These are phyloP conservation scores for Ectemnius continuus DNA, from an alignment of 2,888 invertebrate species.

Conservation along the genomic window DNA sequence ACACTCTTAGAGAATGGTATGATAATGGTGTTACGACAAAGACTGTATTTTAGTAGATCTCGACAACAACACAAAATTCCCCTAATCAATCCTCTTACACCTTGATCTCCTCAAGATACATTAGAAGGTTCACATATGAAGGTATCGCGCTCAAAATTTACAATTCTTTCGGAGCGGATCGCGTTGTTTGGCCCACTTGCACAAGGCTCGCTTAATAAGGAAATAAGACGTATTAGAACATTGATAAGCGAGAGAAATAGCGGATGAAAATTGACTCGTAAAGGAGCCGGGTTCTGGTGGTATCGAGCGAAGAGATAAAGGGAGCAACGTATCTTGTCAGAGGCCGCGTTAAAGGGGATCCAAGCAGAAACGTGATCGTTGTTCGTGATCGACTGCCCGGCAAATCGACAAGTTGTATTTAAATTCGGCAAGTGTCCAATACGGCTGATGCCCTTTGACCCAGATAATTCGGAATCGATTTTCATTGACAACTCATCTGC, in stretches of 20 bases:
- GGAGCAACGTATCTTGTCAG: slow-evolving; percentile 32
- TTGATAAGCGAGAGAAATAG: not conserved
- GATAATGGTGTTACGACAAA: slow-evolving; percentile 9
- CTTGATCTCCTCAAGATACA: slow-evolving; percentile 5
- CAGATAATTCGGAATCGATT: slow-evolving; percentile 72
- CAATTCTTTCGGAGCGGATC: no score
- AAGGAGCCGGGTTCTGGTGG: slow-evolving; percentile 18
- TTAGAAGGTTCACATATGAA: not conserved
- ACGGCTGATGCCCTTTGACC: slow-evolving; percentile 74
- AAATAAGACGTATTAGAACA: no score
- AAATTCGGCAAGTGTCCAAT: slow-evolving; percentile 72
- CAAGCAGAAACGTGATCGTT: slow-evolving; percentile 23
- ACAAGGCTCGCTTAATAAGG: no score
- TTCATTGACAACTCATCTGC: slow-evolving; percentile 73
- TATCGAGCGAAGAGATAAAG: slow-evolving; percentile 22
- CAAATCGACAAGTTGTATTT: slow-evolving; percentile 60
- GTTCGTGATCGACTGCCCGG: slow-evolving; percentile 52
- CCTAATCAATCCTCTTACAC: not conserved
- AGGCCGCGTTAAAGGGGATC: slow-evolving; percentile 25
- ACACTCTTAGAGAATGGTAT: not conserved
- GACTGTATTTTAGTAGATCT: slow-evolving; percentile 4
- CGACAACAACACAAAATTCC: not conserved
- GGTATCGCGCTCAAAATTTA: no score
- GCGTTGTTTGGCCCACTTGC: no score
- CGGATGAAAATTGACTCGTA: not conserved